Base-by-base conservation (phyloP, 2,888 invertebrate species). In the Melieria picta region DNA sequence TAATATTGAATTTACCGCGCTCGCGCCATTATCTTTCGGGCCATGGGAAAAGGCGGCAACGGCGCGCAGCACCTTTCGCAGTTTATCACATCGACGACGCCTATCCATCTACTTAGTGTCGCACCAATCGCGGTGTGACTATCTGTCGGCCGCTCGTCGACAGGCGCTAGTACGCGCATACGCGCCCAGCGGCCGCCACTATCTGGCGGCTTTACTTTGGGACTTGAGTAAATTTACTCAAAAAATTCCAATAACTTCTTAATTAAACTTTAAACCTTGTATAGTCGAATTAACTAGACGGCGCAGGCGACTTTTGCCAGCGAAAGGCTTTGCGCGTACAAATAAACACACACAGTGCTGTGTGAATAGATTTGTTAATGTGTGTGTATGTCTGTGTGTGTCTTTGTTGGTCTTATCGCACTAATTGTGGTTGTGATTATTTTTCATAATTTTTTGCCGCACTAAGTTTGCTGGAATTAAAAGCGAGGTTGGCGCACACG, bases 231-330 rank as follows among this genome's bases (percentile, higher is more conserved):
- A 71, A 71, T 71, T 70, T 73, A 67, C 73, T 67, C 55, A 43
- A 52, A 63, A 68, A 69, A 72, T 74, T 76, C 74, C 77, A 79
- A 76, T 79, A 77, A 71, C 71, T 74, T 77, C 78, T 76, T 77
- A 78, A 78, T 76, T 79, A 83, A 81, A 79, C 80, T 79, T 82
- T 80, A 82, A 84, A 79, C 76, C 80, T 79, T 79, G 75, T 78
- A 69, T 74, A 74, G 72, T 76, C 72, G 73, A 75, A 73, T 75
- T 50, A 69, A 63, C 58, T 74, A 73, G 72, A 56, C 64, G 13
- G 45, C 30, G 30, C 30, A 30, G 30, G 3, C 30, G 1, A 30
- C 30, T 30, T 30, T 30, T 30, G 30, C 30, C 30, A 30, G 30
- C 30, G 30, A 30, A 30, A 30, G 30, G 30, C 30, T 30, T 30